Percentiles rank a stretch among this genome's conserved stretches.
These are phyloP conservation scores for Coreius guichenoti DNA, from an alignment of 2,797 vertebrate genomes.

Conservation along the genomic window DNA sequence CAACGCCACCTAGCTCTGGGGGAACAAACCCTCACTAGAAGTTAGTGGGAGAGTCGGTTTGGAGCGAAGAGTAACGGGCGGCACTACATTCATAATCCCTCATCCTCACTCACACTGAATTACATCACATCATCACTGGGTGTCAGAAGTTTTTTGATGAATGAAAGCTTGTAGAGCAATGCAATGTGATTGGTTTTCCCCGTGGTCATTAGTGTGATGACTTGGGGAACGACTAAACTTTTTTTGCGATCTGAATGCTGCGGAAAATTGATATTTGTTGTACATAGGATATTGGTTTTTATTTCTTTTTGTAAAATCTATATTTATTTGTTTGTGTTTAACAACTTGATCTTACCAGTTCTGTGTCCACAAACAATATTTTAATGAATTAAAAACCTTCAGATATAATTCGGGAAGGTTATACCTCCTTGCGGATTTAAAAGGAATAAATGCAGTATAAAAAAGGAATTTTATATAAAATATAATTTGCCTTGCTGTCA, in stretches of 20 bases:
- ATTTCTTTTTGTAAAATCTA: slow-evolving; percentile 58
- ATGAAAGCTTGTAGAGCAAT: slow-evolving; percentile 47
- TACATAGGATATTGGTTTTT: slow-evolving; percentile 63
- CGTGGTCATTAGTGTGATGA: slow-evolving; percentile 25
- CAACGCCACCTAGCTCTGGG: slow-evolving; percentile 75
- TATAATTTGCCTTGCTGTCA: slow-evolving; percentile 12
- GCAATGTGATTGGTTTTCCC: slow-evolving; percentile 36
- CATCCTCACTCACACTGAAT: slow-evolving; percentile 67
- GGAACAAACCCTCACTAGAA: slow-evolving; percentile 76
- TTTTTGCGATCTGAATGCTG: slow-evolving; percentile 34
- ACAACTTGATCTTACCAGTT: slow-evolving; percentile 47
- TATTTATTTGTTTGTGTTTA: slow-evolving; percentile 65
- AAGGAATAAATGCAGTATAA: slow-evolving; percentile 6
- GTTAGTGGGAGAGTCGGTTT: slow-evolving; percentile 30
- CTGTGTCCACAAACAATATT: slow-evolving; percentile 25
- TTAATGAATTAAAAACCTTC: not conserved
- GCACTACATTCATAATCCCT: slow-evolving; percentile 64
- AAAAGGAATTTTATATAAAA: slow-evolving; percentile 2
- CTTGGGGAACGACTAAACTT: slow-evolving; percentile 9
- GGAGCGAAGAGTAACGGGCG: slow-evolving; percentile 25
- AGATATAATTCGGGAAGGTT: not conserved
- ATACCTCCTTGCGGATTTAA: not conserved
- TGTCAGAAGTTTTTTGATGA: slow-evolving; percentile 43
- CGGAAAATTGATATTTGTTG: slow-evolving; percentile 53
- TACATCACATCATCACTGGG: slow-evolving; percentile 62